Percentiles rank a stretch among this genome's conserved stretches.
Evolutionary conservation across 2,888 invertebrate species (phyloP).

Genomic region (Leptopilina myrica): DNA sequence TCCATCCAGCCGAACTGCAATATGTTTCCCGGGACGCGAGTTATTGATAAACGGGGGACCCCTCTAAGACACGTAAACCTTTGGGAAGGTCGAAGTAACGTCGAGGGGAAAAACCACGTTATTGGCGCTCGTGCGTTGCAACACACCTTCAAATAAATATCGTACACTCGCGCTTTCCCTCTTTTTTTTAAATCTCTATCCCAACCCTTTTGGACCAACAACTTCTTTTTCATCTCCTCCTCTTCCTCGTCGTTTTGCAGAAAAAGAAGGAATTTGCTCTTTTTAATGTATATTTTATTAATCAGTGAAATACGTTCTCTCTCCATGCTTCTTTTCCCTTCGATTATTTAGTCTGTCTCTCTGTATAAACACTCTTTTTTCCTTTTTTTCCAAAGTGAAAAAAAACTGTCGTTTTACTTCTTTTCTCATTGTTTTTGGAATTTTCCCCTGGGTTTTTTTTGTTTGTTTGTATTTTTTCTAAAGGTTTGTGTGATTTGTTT

Average conservation of each 20-base stretch:
- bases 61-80: slow-evolving; percentile 53
- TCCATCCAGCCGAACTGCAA: slow-evolving; percentile 64
- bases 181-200: slow-evolving; percentile 10
- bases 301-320: no score
- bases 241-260: background rate
- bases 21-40: slow-evolving; percentile 61
- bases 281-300: background rate
- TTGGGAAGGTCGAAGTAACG: slow-evolving; percentile 35
- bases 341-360: no score
- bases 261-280: background rate
- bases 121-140: slow-evolving; percentile 47
- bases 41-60: slow-evolving; percentile 61
- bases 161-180: slow-evolving; percentile 24
- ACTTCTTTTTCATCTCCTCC: slow-evolving; percentile 24
- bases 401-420: no score
- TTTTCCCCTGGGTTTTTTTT: no score
- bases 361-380: no score
- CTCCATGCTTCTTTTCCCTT: no score
- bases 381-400: no score
- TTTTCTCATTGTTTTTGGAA: no score
- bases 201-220: slow-evolving; percentile 9
- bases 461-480: no score
- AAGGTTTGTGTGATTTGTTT: no score
- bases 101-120: slow-evolving; percentile 47
- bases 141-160: slow-evolving; percentile 49